These are phyloP conservation scores for Galeopterus variegatus DNA, from an alignment of 2,113 vertebrate species.

Conservation along the genomic window DNA sequence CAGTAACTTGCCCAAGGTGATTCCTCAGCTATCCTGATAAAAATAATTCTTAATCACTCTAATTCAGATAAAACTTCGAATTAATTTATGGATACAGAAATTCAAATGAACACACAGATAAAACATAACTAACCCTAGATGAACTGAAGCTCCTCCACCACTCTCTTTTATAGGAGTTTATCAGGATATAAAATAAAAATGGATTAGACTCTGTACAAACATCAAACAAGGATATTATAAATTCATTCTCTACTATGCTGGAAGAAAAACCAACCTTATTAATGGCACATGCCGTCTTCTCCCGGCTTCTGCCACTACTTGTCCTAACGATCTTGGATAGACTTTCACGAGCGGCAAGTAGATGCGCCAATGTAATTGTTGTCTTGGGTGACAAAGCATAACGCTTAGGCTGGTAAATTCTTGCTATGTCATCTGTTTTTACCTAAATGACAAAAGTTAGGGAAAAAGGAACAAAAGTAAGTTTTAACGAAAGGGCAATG, in stretches of 20 bases:
- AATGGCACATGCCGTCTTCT: conserved; percentile 94
- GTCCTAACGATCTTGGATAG: conserved; percentile 96
- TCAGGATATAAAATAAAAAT: not conserved
- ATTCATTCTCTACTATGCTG: not conserved
- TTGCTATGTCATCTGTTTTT: conserved; percentile 96
- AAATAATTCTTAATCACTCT: not conserved
- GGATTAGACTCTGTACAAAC: not conserved
- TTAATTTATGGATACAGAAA: conserved; percentile 18
- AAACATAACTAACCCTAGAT: not conserved
- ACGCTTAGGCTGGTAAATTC: conserved; percentile 95
- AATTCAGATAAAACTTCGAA: conserved; percentile 35
- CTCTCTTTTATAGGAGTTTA: conserved; percentile 19
- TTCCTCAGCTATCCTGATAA: conserved; percentile 29
- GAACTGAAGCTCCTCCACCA: not conserved
- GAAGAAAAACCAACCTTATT: conserved; percentile 92
- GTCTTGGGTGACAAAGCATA: conserved; percentile 92
- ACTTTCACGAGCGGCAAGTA: conserved; percentile 96
- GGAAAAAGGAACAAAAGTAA: not conserved
- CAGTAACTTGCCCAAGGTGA: not conserved
- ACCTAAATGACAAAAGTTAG: conserved; percentile 76
- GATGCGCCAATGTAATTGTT: conserved; percentile 90
- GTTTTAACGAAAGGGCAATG: conserved; percentile 49
- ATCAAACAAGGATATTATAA: not conserved
- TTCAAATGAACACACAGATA: conserved; percentile 7
- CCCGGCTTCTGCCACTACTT: conserved; percentile 94